Percentiles rank a stretch among this genome's conserved stretches.
Conservation (phyloP, 2,113 vertebrate genomes). For the Dasyurus viverrinus region DNA sequence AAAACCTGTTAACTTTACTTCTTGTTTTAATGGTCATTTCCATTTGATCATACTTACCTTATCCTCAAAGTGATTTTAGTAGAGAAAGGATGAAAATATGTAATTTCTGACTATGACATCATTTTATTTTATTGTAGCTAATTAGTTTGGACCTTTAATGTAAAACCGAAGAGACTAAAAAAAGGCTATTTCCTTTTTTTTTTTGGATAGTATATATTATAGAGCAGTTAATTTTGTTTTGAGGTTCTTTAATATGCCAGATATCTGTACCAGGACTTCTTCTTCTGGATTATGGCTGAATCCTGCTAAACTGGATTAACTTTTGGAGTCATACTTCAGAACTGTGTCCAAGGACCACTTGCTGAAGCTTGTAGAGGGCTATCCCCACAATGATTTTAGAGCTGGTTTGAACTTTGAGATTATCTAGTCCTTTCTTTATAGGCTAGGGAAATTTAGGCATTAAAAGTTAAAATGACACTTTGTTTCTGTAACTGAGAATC, state of each 20-base stretch:
- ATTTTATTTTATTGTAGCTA: not conserved
- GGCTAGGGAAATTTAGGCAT: not conserved
- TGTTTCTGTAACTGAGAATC: not conserved
- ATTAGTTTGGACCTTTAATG: not conserved
- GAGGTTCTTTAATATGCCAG: not conserved
- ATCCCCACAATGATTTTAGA: not conserved
- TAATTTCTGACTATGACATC: not conserved
- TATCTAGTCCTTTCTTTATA: not conserved
- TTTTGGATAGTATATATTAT: not conserved
- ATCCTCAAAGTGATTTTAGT: not conserved
- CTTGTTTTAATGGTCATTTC: not conserved
- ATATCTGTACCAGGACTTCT: not conserved
- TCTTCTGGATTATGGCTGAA: not conserved
- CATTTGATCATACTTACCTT: not conserved
- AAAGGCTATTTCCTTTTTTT: not conserved
- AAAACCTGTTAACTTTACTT: not conserved
- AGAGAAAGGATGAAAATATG: not conserved
- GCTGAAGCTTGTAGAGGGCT: not conserved
- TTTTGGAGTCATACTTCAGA: not conserved
- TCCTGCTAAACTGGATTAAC: not conserved
- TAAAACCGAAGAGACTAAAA: not conserved
- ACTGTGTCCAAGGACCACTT: not conserved
- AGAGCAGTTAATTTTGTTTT: not conserved
- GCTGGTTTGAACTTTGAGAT: not conserved
- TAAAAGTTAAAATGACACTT: not conserved